phyloP scores from a whole-genome alignment of 1,140 invertebrate species.

The Ips nitidus region DNA sequence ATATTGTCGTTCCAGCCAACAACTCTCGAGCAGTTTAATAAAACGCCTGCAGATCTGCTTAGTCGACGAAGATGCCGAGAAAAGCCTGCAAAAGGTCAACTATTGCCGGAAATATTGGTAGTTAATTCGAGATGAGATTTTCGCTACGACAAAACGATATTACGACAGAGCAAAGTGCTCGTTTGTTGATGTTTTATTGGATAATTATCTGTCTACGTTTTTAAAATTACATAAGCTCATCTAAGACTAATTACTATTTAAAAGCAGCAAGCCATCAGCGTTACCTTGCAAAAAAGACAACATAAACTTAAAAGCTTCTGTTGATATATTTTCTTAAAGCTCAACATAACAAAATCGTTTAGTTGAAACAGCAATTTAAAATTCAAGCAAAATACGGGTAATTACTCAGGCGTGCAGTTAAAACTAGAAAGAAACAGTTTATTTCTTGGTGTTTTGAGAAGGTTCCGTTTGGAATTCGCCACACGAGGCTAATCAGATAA shows the following conservation, averaged over 20 bases:
- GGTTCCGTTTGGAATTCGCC: slow-evolving; percentile 29
- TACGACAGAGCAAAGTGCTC: too few relatives aligned
- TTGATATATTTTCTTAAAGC: too few relatives aligned
- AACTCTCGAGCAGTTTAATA: slow-evolving; percentile 32
- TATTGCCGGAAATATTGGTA: slow-evolving; percentile 18
- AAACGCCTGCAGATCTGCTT: slow-evolving; percentile 32
- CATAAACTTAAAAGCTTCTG: too few relatives aligned
- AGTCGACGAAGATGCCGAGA: slow-evolving; percentile 24
- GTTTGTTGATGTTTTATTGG: too few relatives aligned
- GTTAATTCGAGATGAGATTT: slow-evolving; percentile 22
- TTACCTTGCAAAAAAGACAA: too few relatives aligned
- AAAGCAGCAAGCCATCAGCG: too few relatives aligned
- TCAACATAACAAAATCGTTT: too few relatives aligned
- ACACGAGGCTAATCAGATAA: slow-evolving; percentile 36
- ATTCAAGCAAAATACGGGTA: slow-evolving; percentile 26
- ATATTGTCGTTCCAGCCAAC: slow-evolving; percentile 32
- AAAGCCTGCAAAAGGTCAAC: slow-evolving; percentile 25
- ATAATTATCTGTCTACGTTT: too few relatives aligned
- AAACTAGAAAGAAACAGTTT: slow-evolving; percentile 25
- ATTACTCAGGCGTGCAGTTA: slow-evolving; percentile 32
- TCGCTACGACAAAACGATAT: neutral
- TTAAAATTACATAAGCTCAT: too few relatives aligned
- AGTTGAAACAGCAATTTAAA: neutral
- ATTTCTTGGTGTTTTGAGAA: slow-evolving; percentile 14
- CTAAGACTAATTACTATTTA: too few relatives aligned